These are phyloP conservation scores for Epinephelus lanceolatus DNA, from an alignment of 2,113 vertebrate genomes.

Conservation along the genomic window DNA sequence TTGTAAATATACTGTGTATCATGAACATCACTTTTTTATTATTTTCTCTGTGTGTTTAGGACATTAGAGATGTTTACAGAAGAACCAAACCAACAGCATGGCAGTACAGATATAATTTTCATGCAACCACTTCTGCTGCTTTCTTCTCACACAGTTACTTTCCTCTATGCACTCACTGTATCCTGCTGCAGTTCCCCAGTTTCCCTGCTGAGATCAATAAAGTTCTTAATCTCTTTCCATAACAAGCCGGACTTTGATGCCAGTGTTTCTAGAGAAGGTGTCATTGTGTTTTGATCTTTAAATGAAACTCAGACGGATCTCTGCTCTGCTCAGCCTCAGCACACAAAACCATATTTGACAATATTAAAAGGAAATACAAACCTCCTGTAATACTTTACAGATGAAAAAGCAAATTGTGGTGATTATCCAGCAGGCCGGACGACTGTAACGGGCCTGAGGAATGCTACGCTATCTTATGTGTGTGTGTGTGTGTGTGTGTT, in stretches of 20 bases:
- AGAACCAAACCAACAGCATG: not conserved
- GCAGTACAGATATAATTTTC: not conserved
- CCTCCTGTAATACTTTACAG: conserved; percentile 48
- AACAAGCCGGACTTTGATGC: not conserved
- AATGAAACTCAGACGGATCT: conserved; percentile 9
- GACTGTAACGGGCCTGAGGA: conserved; percentile 27
- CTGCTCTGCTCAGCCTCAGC: not conserved
- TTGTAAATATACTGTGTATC: too few relatives aligned
- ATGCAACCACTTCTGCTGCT: not conserved
- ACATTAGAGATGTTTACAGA: not conserved
- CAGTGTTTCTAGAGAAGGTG: conserved; percentile 14
- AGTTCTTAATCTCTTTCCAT: not conserved
- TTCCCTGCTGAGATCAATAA: not conserved
- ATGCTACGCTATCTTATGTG: conserved; percentile 29
- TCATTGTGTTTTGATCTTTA: conserved; percentile 13
- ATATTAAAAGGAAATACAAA: conserved; percentile 51
- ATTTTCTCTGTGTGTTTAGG: not conserved
- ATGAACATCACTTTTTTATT: not conserved
- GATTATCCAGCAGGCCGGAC: conserved; percentile 47
- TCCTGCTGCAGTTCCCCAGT: not conserved
- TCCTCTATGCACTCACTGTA: not conserved
- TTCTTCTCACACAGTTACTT: not conserved
- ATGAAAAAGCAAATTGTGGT: conserved; percentile 61
- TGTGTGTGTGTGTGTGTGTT: conserved; percentile 11
- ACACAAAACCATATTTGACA: conserved; percentile 30